These are phyloP conservation scores for Calliscelio sp. DNA, from an alignment of 2,888 invertebrate genomes.

Conservation along the genomic window DNA sequence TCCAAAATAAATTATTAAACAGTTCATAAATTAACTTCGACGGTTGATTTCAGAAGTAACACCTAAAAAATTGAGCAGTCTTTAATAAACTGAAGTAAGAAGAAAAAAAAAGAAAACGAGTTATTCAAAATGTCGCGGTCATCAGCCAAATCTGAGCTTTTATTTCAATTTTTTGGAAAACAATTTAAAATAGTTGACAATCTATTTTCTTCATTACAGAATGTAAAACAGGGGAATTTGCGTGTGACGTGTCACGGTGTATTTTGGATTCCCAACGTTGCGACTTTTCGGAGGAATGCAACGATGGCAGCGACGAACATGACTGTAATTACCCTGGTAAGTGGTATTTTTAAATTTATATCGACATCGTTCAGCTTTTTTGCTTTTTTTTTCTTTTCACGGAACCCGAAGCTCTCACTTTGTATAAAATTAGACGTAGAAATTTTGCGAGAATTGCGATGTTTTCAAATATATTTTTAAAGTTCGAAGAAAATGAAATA, in stretches of 20 bases:
- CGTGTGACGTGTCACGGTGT: constrained; percentile 89
- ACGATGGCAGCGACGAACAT: constrained; percentile 90
- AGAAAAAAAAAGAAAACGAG: neutral
- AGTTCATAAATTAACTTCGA: too few relatives aligned
- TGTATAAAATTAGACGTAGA: too few relatives aligned
- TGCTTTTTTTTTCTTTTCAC: neutral
- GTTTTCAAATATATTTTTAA: too few relatives aligned
- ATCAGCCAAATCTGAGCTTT: constrained; percentile 6
- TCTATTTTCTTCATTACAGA: constrained; percentile 83
- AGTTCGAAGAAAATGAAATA: too few relatives aligned
- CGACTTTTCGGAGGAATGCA: constrained; percentile 88
- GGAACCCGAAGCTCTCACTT: too few relatives aligned
- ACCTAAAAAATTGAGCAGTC: too few relatives aligned
- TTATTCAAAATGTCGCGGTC: constrained; percentile 17
- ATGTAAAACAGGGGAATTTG: constrained; percentile 88
- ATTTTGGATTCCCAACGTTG: constrained; percentile 87
- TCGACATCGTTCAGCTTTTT: too few relatives aligned
- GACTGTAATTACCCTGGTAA: constrained; percentile 87
- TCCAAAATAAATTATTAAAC: too few relatives aligned
- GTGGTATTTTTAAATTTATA: constrained; percentile 53
- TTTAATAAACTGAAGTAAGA: neutral
- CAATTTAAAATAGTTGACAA: constrained; percentile 8
- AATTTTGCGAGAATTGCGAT: too few relatives aligned
- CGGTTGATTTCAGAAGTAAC: too few relatives aligned
- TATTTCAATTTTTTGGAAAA: constrained; percentile 1